Percentiles rank a stretch among this genome's conserved stretches.
phyloP scores from a whole-genome alignment of 2,797 vertebrate genomes.

The Anabas testudineus region DNA sequence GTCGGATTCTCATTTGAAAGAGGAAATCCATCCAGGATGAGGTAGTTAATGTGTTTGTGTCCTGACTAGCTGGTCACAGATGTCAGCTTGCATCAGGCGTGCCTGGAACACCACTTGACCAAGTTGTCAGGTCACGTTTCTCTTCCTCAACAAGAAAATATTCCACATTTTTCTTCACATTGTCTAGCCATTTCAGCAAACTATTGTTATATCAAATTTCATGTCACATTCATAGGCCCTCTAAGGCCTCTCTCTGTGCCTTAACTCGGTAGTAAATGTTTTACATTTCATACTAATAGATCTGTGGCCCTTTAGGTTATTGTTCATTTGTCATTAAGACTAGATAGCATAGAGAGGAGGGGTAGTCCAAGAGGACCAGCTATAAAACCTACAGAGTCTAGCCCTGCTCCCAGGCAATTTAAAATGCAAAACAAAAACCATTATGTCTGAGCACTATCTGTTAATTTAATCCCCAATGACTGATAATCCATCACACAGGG shows the following conservation, averaged over 20 bases:
- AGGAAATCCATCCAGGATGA: conserved; percentile 89
- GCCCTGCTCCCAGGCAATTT: conserved; percentile 96
- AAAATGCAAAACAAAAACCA: conserved; percentile 99
- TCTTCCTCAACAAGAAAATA: conserved; percentile 46
- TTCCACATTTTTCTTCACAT: conserved; percentile 45
- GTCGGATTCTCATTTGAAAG: conserved; percentile 86
- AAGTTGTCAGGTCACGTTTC: conserved; percentile 67
- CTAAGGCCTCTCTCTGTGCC: conserved; percentile 8
- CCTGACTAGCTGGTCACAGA: conserved; percentile 77
- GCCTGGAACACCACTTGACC: conserved; percentile 50
- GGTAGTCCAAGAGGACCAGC: conserved; percentile 81
- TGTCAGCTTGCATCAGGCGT: conserved; percentile 69
- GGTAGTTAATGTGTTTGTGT: conserved; percentile 86
- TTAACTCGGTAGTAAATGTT: conserved; percentile 52
- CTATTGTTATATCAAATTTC: conserved; percentile 39
- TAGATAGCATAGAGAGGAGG: conserved; percentile 32
- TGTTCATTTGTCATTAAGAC: conserved; percentile 70
- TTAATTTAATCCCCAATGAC: conserved; percentile 99
- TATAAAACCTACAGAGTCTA: conserved; percentile 93
- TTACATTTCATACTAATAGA: conserved; percentile 59
- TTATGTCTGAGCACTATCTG: conserved; percentile 99
- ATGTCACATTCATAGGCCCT: conserved; percentile 2
- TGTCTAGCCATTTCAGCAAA: conserved; percentile 52
- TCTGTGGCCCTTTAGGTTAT: conserved; percentile 52
- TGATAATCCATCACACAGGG: conserved; percentile 99